Conservation (phyloP, 2,797 vertebrate genomes). For the Tinamus major region DNA sequence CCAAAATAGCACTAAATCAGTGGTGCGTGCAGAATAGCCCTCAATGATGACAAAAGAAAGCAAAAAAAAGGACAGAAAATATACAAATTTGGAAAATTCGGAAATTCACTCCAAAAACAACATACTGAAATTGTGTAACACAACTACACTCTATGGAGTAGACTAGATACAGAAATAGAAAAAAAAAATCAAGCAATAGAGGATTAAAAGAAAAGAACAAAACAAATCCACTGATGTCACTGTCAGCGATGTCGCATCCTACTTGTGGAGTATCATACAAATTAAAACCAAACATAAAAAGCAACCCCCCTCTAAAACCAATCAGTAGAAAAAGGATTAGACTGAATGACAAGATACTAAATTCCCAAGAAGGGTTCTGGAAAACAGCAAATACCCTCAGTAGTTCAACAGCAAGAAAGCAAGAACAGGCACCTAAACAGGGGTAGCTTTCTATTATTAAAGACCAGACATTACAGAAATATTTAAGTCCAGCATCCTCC, state of each 20-base stretch:
- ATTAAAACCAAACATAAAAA: neutral
- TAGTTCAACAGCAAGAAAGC: neutral
- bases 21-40: neutral
- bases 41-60: neutral
- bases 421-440: neutral
- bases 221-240: neutral
- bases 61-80: neutral
- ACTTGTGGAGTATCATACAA: neutral
- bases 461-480: conserved; percentile 8
- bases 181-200: neutral
- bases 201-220: neutral
- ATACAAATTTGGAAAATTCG: neutral
- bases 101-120: neutral
- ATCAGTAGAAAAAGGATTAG: neutral
- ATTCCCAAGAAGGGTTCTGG: neutral
- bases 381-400: neutral
- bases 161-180: neutral
- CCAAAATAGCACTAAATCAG: neutral
- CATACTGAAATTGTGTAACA: neutral
- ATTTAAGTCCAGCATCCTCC: neutral
- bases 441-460: neutral
- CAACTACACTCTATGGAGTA: neutral
- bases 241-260: neutral
- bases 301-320: neutral
- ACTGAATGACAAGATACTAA: neutral